Conservation (phyloP, 2,797 vertebrate genomes). For the Oryzias dopingdopingensis region DNA sequence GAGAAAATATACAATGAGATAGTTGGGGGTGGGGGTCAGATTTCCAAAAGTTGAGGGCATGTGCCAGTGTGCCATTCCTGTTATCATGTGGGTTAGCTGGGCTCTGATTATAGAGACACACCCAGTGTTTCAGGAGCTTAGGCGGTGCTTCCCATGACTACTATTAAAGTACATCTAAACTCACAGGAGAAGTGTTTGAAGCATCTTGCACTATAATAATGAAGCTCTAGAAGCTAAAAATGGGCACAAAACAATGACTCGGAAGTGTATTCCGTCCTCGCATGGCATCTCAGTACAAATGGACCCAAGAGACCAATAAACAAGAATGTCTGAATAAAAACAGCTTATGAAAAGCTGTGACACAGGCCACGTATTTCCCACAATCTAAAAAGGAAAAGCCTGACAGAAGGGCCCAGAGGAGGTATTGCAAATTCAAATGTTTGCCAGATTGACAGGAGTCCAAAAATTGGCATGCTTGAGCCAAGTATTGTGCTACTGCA, state of each 20-base stretch:
- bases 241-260: constrained; percentile 58
- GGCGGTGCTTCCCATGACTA: constrained; percentile 48
- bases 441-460: constrained; percentile 44
- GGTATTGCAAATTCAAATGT: constrained; percentile 44
- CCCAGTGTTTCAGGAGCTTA: constrained; percentile 59
- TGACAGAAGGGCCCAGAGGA: constrained; percentile 38
- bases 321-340: constrained; percentile 44
- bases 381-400: constrained; percentile 36
- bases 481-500: constrained; percentile 37
- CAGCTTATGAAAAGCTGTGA: constrained; percentile 42
- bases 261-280: constrained; percentile 60
- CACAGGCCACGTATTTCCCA: constrained; percentile 44
- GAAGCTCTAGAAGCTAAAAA: constrained; percentile 54
- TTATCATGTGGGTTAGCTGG: constrained; percentile 71
- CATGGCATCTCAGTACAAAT: constrained; percentile 47
- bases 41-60: constrained; percentile 60
- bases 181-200: constrained; percentile 56
- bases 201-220: constrained; percentile 56
- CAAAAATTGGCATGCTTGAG: constrained; percentile 42
- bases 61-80: constrained; percentile 63
- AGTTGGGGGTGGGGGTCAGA: constrained; percentile 13
- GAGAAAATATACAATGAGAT: constrained; percentile 10
- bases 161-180: constrained; percentile 63
- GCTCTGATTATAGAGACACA: constrained; percentile 70
- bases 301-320: constrained; percentile 30